Evolutionary conservation across 2,888 invertebrate genomes (phyloP).

Genomic region (Sarcophaga variegata): DNA sequence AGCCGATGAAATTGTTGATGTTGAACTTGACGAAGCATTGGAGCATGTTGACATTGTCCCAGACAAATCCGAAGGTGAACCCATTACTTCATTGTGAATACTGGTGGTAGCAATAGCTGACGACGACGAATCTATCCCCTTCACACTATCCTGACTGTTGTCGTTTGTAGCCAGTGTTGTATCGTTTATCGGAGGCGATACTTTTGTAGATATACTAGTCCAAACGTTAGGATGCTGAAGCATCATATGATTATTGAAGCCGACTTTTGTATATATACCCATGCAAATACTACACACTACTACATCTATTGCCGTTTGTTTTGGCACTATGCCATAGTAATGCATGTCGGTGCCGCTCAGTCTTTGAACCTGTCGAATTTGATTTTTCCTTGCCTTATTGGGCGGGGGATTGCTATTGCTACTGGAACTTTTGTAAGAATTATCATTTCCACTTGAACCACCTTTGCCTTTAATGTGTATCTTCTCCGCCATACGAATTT

Average conservation of each 20-base stretch:
- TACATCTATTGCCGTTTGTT: constrained; percentile 88
- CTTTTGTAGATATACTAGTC: constrained; percentile 74
- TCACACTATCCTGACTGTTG: constrained; percentile 72
- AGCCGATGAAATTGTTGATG: constrained; percentile 71
- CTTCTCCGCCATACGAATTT: constrained; percentile 77
- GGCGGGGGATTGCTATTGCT: constrained; percentile 75
- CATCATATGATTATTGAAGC: constrained; percentile 88
- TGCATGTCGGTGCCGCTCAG: constrained; percentile 86
- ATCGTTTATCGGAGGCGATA: constrained; percentile 54
- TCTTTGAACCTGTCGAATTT: constrained; percentile 81
- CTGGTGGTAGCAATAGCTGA: constrained; percentile 80
- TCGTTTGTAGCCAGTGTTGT: constrained; percentile 64
- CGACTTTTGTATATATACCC: constrained; percentile 90
- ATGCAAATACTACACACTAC: constrained; percentile 91
- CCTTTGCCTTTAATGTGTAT: constrained; percentile 71
- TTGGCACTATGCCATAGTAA: constrained; percentile 90
- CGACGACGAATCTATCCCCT: constrained; percentile 56
- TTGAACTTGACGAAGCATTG: constrained; percentile 72
- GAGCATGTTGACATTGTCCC: constrained; percentile 70
- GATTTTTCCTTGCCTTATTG: constrained; percentile 58
- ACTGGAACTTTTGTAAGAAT: constrained; percentile 62
- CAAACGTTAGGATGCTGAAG: constrained; percentile 82
- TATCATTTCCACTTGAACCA: constrained; percentile 59
- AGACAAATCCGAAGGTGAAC: constrained; percentile 70
- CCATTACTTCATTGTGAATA: constrained; percentile 61